phyloP scores from a whole-genome alignment of 64 coral and sea anemone genomes.

The Montipora capricornis region DNA sequence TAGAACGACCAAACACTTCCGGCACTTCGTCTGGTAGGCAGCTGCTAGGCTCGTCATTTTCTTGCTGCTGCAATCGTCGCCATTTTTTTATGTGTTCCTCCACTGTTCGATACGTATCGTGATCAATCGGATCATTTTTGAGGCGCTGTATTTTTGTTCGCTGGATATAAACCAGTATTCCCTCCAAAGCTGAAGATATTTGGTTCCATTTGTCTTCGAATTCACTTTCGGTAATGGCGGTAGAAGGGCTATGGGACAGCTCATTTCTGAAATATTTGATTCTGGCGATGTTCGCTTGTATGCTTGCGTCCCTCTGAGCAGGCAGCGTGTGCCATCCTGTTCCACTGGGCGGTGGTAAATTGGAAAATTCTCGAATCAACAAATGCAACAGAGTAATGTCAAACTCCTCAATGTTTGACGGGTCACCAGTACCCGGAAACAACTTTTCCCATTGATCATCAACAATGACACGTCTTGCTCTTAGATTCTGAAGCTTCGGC shows the following conservation, averaged over 20 bases:
- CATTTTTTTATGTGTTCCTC: slow-evolving; percentile 1
- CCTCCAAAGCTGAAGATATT: background rate
- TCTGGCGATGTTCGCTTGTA: slow-evolving; percentile 46
- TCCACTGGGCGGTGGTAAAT: slow-evolving; percentile 2
- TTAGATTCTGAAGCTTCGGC: background rate
- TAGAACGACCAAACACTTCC: background rate
- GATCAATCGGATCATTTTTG: slow-evolving; percentile 20
- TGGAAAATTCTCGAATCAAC: slow-evolving; percentile 31
- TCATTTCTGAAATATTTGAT: slow-evolving; percentile 67
- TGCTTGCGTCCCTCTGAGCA: slow-evolving; percentile 25
- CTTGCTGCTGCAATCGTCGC: background rate
- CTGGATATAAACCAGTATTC: background rate
- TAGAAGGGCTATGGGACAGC: slow-evolving; percentile 2
- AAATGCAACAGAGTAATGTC: no score
- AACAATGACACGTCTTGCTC: background rate
- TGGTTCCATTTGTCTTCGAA: slow-evolving; percentile 58
- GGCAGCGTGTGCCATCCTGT: slow-evolving; percentile 70
- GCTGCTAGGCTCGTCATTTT: background rate
- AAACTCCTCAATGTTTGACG: background rate
- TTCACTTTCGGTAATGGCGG: background rate
- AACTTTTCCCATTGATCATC: slow-evolving; percentile 58
- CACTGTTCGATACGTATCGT: background rate
- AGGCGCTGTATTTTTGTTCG: slow-evolving; percentile 23
- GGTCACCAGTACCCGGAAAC: slow-evolving; percentile 34
- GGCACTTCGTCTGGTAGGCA: background rate